Evolutionary conservation across 1,140 invertebrate species (phyloP).

Genomic region (Drosophila lacteicornis): DNA sequence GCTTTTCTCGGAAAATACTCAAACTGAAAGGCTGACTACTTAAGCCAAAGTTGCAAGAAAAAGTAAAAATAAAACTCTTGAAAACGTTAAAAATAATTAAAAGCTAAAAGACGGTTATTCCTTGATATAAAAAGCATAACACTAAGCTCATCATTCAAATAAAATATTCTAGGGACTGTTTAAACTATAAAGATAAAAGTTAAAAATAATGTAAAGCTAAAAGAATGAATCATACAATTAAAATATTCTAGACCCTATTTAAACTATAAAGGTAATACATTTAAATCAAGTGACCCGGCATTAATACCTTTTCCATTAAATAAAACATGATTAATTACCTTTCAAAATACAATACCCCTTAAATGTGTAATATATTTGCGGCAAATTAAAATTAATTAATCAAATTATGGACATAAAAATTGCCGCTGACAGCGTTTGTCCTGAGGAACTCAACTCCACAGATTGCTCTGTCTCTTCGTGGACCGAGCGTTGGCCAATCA

Average conservation of each 20-base stretch:
- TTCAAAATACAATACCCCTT: neutral
- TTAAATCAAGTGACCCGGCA: neutral
- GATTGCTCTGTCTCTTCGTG: slow-evolving; percentile 61
- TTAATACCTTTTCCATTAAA: too few species aligned
- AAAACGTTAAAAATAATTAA: too few species aligned
- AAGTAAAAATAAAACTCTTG: neutral
- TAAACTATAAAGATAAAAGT: too few species aligned
- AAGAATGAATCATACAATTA: too few species aligned
- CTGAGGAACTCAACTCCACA: slow-evolving; percentile 30
- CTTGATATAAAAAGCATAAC: too few species aligned
- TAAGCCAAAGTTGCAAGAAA: neutral
- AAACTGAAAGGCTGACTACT: neutral
- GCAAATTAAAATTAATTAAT: slow-evolving; percentile 57
- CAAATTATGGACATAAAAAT: slow-evolving; percentile 51
- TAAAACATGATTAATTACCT: neutral
- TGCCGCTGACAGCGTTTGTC: slow-evolving; percentile 64
- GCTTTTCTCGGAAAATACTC: neutral
- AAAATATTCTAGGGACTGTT: too few species aligned
- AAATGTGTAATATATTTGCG: neutral
- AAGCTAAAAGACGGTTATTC: too few species aligned
- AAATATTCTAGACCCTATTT: too few species aligned
- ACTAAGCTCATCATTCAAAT: too few species aligned
- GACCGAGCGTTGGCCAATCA: slow-evolving; percentile 46
- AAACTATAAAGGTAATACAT: too few species aligned
- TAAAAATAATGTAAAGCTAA: too few species aligned